phyloP scores from a whole-genome alignment of 2,113 vertebrate species.

The Coturnix japonica region DNA sequence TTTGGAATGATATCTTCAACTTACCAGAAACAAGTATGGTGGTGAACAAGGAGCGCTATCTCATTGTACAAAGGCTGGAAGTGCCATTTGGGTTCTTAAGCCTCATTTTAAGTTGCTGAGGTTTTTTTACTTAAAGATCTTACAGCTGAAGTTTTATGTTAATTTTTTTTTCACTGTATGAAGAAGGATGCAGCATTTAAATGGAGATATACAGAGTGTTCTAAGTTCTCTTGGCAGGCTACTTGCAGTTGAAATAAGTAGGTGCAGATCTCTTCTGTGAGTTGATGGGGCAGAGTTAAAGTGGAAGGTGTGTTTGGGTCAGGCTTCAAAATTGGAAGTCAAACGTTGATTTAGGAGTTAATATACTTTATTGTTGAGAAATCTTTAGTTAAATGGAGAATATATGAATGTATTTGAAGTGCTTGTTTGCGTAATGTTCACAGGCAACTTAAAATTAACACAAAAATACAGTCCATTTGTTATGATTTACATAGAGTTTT shows the following conservation, averaged over 20 bases:
- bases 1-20: neutral
- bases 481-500: neutral
- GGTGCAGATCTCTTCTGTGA: neutral
- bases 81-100: neutral
- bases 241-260: neutral
- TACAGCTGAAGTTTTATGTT: neutral
- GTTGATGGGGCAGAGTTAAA: neutral
- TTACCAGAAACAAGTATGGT: neutral
- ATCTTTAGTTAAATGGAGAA: neutral
- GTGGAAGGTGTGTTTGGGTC: neutral
- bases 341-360: neutral
- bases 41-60: neutral
- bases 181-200: neutral
- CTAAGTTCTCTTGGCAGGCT: neutral
- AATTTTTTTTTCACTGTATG: neutral
- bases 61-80: neutral
- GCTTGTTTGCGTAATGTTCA: neutral
- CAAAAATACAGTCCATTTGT: neutral
- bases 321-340: neutral
- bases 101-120: neutral
- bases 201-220: neutral
- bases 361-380: neutral
- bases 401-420: neutral
- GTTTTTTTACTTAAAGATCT: neutral
- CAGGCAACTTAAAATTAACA: neutral